Conservation (phyloP, 30 jellyfish, hydroid and myxozoan genomes). For the Sanderia malayensis region DNA sequence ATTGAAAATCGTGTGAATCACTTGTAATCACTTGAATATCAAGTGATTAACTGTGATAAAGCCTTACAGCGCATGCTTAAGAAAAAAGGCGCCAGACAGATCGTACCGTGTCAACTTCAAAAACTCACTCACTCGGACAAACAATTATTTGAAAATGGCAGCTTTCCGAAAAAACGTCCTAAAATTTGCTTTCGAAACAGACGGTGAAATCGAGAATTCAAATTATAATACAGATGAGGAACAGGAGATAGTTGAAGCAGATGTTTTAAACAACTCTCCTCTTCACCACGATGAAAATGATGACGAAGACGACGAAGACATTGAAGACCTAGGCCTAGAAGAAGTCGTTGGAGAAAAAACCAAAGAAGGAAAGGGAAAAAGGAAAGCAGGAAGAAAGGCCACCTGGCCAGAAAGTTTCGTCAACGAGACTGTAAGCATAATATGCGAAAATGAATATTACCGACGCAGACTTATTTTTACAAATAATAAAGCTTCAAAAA, state of each 20-base stretch:
- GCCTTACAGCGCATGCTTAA: no score
- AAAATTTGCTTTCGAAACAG: neutral
- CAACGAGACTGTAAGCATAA: neutral
- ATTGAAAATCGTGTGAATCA: no score
- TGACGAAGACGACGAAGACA: neutral
- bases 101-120: no score
- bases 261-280: neutral
- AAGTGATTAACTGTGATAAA: conserved; percentile 1
- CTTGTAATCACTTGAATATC: neutral
- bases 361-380: neutral
- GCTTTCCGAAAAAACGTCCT: neutral
- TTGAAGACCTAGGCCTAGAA: conserved; percentile 4
- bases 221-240: neutral
- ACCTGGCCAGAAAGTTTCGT: conserved; percentile 3
- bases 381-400: conserved; percentile 1
- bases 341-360: neutral
- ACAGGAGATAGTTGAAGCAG: neutral
- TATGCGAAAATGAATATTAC: neutral
- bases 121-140: neutral
- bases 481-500: no score
- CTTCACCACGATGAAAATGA: neutral
- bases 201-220: neutral
- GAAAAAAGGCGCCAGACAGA: conserved; percentile 3
- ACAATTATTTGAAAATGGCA: neutral
- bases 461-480: neutral